Base-by-base conservation (phyloP, 2,113 vertebrate species). In the Craseonycteris thonglongyai region DNA sequence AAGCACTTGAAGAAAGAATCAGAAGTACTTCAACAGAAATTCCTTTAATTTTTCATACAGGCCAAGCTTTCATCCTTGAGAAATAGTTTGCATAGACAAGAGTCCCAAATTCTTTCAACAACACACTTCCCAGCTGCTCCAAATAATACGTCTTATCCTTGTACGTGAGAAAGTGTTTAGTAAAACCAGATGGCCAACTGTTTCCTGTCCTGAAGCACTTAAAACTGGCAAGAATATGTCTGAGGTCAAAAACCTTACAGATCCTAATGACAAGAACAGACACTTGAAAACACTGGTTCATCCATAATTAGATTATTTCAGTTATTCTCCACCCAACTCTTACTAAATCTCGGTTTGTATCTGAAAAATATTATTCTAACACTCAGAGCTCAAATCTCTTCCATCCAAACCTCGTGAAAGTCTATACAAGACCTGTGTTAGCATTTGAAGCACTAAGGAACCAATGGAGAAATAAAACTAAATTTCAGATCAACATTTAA, bases 151-250 rank as follows among this genome's bases (percentile, higher is more conserved):
- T 96, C 84, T 96, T 96, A 84, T 96, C 88, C 92, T 96, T 74
- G 83, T 96, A 97, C 2, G 3, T 97, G 97, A 97, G 95, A 97
- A 94, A 82, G 94, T 95, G 90, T 97, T 97, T 96, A 97, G 90
- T 96, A 93, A 96, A 97, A 97, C 96, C 97, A 97, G 97, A 97
- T 97, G 97, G 95, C 33, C 90, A 85, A 82, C 66, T 97, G 71
- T 96, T 95, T 93, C 54, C 89, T 96, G 61, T 92, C 88, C 85
- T 79, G 74, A 82, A 94, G 72, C 93, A 93, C 84, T 97, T 95
- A 75, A 90, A 92, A 92, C 72, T 94, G 87, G 93, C 87, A 92
- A 95, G 80, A 95, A 91, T 35, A 94, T 90, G 95, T 68, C 68
- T 92, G 81, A 93, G 87, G 89, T 97, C 79, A 96, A 93, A 95